phyloP scores from a whole-genome alignment of 2,113 vertebrate species.

The Rhagologus leucostigma region DNA sequence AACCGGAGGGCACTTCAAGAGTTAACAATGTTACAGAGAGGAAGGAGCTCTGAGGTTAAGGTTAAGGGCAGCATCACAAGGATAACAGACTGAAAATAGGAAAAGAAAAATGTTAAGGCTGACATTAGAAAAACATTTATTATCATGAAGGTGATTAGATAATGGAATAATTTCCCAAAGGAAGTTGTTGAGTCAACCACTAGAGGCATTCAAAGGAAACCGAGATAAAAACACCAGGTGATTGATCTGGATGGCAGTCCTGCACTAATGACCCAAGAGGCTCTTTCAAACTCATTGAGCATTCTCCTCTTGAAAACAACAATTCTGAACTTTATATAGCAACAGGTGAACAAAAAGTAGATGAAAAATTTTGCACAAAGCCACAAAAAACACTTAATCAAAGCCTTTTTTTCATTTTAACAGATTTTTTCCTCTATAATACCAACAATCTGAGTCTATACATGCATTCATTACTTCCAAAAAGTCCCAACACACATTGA shows the following conservation, averaged over 20 bases:
- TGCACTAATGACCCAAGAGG: conserved; percentile 41
- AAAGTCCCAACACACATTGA: background rate
- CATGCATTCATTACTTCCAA: background rate
- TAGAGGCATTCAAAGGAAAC: conserved; percentile 46
- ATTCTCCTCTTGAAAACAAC: background rate
- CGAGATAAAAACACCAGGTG: conserved; percentile 22
- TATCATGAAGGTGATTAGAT: conserved; percentile 53
- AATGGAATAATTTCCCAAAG: conserved; percentile 56
- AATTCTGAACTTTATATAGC: background rate
- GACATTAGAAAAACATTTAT: conserved; percentile 54
- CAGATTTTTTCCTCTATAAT: background rate
- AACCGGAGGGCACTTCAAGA: background rate
- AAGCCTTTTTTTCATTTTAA: background rate
- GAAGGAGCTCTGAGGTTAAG: conserved; percentile 11
- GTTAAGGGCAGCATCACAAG: conserved; percentile 14
- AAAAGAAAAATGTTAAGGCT: conserved; percentile 18
- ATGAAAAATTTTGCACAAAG: background rate
- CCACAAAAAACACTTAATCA: background rate
- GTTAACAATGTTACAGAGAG: background rate
- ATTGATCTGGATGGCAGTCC: conserved; percentile 9
- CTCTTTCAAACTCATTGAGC: background rate
- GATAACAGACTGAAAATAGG: conserved; percentile 19
- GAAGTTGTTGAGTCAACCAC: conserved; percentile 53
- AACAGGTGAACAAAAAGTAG: background rate
- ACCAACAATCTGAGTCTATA: background rate